phyloP scores from a whole-genome alignment of 1,140 invertebrate species.

The Watersipora subatra region DNA sequence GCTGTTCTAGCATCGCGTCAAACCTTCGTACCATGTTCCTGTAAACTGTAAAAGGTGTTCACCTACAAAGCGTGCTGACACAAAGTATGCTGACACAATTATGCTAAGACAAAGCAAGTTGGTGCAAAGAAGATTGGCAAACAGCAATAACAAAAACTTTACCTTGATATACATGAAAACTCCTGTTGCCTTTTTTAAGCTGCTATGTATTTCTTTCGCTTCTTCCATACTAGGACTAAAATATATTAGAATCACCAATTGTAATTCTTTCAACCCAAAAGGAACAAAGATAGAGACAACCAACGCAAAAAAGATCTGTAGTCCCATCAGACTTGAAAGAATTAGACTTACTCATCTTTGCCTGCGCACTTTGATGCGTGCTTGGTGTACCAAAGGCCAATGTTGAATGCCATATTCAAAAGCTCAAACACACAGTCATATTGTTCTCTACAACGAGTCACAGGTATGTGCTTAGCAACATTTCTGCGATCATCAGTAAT shows the following conservation, averaged over 20 bases:
- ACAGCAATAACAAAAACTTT: conserved; percentile 2
- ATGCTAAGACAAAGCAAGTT: not conserved
- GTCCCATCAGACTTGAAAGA: too few species aligned
- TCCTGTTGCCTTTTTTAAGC: conserved; percentile 52
- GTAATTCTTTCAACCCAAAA: too few species aligned
- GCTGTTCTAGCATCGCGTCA: too few species aligned
- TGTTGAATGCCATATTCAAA: conserved; percentile 50
- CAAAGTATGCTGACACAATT: too few species aligned
- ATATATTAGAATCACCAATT: too few species aligned
- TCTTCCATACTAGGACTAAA: conserved; percentile 51
- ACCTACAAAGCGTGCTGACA: too few species aligned
- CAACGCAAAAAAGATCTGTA: too few species aligned
- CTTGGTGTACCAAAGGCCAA: conserved; percentile 58
- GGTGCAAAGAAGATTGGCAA: not conserved
- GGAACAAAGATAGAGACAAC: too few species aligned
- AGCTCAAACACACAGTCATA: conserved; percentile 53
- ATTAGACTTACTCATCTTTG: conserved; percentile 54
- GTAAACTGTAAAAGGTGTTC: too few species aligned
- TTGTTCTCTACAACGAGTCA: conserved; percentile 44
- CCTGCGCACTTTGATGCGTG: conserved; percentile 54
- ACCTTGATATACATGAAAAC: conserved; percentile 46
- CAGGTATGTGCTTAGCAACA: not conserved
- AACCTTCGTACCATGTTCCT: too few species aligned
- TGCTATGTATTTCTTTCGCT: conserved; percentile 55
- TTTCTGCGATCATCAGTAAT: not conserved